Evolutionary conservation across 2,113 vertebrate genomes (phyloP).

Genomic region (Antechinus stuartii): DNA sequence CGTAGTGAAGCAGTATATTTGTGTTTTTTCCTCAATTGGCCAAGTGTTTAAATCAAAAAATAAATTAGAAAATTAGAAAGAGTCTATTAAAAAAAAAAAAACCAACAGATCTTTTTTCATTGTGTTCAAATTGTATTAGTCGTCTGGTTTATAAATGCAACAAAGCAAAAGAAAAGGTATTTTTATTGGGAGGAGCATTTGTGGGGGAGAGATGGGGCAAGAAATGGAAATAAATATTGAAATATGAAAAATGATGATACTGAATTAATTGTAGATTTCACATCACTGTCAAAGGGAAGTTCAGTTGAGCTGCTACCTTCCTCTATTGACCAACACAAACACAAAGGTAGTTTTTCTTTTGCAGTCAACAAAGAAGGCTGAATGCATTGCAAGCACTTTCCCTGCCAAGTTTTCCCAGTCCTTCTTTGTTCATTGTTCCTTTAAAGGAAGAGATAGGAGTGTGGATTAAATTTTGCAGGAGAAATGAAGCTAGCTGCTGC

Average conservation of each 20-base stretch:
- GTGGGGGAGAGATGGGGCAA: not conserved
- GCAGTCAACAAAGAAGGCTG: not conserved
- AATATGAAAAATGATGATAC: not conserved
- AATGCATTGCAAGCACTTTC: conserved; percentile 50
- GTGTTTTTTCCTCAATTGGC: conserved; percentile 19
- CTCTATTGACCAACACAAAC: conserved; percentile 27
- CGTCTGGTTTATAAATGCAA: not conserved
- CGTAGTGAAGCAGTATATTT: not conserved
- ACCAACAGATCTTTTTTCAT: not conserved
- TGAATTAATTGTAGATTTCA: rapidly evolving
- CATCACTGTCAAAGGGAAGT: rapidly evolving
- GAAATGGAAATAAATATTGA: not conserved
- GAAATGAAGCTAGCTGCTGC: conserved; percentile 36
- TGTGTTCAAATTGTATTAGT: conserved; percentile 5
- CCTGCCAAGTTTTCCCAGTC: conserved; percentile 19
- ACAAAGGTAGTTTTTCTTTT: conserved; percentile 48
- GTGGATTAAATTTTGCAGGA: conserved; percentile 37
- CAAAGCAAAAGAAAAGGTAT: not conserved
- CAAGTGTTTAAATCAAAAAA: conserved; percentile 35
- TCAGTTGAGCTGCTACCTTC: not conserved
- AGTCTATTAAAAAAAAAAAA: conserved; percentile 6
- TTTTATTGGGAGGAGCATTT: not conserved
- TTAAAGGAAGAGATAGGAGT: conserved; percentile 45
- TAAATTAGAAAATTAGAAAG: conserved; percentile 35
- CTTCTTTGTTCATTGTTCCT: not conserved